Conservation (phyloP, 2,888 invertebrate species). For the Caenorhabditis sulstoni region DNA sequence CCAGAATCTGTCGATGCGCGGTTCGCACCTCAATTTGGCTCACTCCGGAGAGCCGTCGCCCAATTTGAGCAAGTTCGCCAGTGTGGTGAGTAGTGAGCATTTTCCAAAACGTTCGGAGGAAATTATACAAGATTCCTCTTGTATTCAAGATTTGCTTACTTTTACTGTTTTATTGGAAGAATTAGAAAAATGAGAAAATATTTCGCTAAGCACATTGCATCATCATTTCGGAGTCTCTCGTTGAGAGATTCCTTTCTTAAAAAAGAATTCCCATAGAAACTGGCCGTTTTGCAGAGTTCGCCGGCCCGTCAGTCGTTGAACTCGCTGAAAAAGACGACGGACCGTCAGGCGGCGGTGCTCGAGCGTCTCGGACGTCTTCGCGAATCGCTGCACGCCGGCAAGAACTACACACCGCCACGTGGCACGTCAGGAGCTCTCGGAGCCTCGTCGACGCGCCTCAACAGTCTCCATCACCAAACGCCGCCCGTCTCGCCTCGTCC, state of each 20-base stretch:
- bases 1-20: constrained; percentile 31
- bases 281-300: constrained; percentile 48
- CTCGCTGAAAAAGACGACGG: constrained; percentile 43
- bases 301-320: constrained; percentile 51
- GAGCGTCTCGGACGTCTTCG: constrained; percentile 53
- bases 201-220: no score
- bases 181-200: no score
- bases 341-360: constrained; percentile 49
- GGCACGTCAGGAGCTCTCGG: not conserved
- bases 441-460: constrained; percentile 25
- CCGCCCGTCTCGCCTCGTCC: constrained; percentile 45
- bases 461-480: constrained; percentile 10
- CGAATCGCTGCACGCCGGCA: constrained; percentile 55
- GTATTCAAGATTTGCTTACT: no score
- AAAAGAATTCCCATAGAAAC: not conserved
- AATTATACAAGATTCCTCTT: no score
- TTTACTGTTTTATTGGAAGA: no score
- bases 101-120: no score
- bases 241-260: no score
- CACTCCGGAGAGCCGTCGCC: constrained; percentile 47
- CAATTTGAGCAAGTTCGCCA: constrained; percentile 51
- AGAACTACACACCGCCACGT: constrained; percentile 48
- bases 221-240: no score
- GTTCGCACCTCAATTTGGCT: constrained; percentile 44
- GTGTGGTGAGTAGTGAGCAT: constrained; percentile 44